Conservation (phyloP, 2,888 invertebrate species). For the Venusia cambrica region DNA sequence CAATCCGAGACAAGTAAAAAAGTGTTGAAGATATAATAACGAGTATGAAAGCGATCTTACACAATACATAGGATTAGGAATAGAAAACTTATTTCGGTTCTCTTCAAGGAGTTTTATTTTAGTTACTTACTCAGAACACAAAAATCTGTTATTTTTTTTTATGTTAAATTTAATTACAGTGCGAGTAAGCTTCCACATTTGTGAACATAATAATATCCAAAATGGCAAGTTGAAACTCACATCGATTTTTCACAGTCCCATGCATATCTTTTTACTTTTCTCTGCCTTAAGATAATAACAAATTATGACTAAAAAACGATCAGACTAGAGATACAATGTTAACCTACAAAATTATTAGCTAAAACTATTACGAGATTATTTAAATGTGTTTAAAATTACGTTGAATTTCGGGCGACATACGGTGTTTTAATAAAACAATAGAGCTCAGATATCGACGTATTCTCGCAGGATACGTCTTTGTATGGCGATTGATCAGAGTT, state of each 20-base stretch:
- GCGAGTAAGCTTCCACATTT: constrained; percentile 61
- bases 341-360: constrained; percentile 43
- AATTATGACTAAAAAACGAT: constrained; percentile 67
- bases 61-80: no score
- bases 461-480: constrained; percentile 38
- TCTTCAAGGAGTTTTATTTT: no score
- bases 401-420: constrained; percentile 40
- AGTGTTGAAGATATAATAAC: no score
- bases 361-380: constrained; percentile 40
- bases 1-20: no score
- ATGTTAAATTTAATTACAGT: constrained; percentile 58
- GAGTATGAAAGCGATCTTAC: no score
- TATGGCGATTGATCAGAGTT: no score
- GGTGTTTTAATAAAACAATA: constrained; percentile 28
- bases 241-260: constrained; percentile 31
- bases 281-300: constrained; percentile 43
- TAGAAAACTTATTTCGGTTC: no score
- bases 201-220: constrained; percentile 45
- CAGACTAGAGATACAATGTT: constrained; percentile 75
- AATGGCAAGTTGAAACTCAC: constrained; percentile 32
- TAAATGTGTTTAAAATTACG: constrained; percentile 35
- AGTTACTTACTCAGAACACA: no score
- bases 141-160: no score
- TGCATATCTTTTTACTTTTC: constrained; percentile 14
- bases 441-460: constrained; percentile 48